Evolutionary conservation across 2,797 vertebrate genomes (phyloP), one percentile per base, ranked within the genome.

Genomic region (Rhinella marina): DNA sequence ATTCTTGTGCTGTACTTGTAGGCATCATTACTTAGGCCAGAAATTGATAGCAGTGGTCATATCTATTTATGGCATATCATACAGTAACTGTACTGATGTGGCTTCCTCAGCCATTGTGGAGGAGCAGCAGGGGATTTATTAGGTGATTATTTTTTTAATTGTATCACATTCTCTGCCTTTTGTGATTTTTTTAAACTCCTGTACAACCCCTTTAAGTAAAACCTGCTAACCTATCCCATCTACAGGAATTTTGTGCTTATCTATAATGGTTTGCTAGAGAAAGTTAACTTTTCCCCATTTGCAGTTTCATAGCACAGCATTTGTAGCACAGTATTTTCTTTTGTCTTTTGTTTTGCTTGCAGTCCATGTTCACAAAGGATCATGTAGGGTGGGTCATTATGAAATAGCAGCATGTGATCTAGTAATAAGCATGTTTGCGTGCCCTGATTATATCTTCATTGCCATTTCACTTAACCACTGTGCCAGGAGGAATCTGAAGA

Each of bases 391-490:
- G 59, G 25, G 13, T 83, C 17, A 83, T 83, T 83, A 83, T 76
- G 72, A 76, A 81, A 87, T 61, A 77, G 17, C 57, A 64, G 70
- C 80, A 81, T 83, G 86, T 56, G 48, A 77, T 82, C 54, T 59
- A 82, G 59, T 75, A 77, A 82, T 81, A 87, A 27, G 66, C 23
- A 82, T 62, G 41, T 77, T 87, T 73, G 68, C 78, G 59, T 82
- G n/a, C 73, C 56, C 64, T 72, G 54, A 82, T 70, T 81, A 70
- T 81, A 57, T 81, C 66, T 48, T 82, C 32, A 81, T 87, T 61
- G 66, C 52, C 52, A 70, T 86, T 81, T 86, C 57, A 61, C 56
- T 82, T 82, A 87, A 87, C 29, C 25, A 68, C n/a, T 19, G 66
- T 70, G 64, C 70, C 62, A 82, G 13, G 19, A 83, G 59, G 59